Conservation (phyloP, 2,888 invertebrate genomes). For the Morpho helenor region DNA sequence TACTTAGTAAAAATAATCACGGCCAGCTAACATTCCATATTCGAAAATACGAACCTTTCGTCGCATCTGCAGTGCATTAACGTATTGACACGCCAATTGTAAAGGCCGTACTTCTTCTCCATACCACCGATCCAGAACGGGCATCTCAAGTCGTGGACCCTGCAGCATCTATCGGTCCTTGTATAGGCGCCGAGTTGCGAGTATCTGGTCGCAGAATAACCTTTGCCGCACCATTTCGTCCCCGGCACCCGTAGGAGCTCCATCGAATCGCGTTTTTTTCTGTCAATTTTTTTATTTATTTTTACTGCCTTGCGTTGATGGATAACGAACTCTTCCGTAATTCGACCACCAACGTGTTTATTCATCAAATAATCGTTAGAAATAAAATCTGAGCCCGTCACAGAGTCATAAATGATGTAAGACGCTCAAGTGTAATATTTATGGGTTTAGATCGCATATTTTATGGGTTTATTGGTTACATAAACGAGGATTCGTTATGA, state of each 20-base stretch:
- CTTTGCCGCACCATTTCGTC: slow-evolving; percentile 96
- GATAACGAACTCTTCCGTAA: slow-evolving; percentile 34
- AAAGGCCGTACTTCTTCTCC: slow-evolving; percentile 90
- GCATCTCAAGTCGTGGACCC: slow-evolving; percentile 92
- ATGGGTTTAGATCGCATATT: slow-evolving; percentile 4
- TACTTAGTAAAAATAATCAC: not conserved
- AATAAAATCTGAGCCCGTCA: not conserved
- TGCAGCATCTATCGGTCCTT: slow-evolving; percentile 91
- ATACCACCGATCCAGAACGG: slow-evolving; percentile 91
- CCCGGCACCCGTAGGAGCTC: slow-evolving; percentile 91
- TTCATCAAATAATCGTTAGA: slow-evolving; percentile 1
- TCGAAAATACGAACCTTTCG: slow-evolving; percentile 83
- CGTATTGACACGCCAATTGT: slow-evolving; percentile 94
- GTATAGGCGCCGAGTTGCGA: slow-evolving; percentile 91
- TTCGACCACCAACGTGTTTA: slow-evolving; percentile 9
- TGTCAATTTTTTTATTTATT: slow-evolving; percentile 34
- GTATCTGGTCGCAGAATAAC: slow-evolving; percentile 88
- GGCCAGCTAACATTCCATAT: slow-evolving; percentile 7
- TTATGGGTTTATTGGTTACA: slow-evolving; percentile 13
- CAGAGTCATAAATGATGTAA: slow-evolving; percentile 1
- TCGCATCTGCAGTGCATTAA: slow-evolving; percentile 96
- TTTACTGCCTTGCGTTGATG: not conserved
- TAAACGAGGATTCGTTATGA: too few species aligned
- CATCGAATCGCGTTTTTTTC: slow-evolving; percentile 67
- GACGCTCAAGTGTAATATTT: not conserved